Base-by-base conservation (phyloP, 2,888 invertebrate species). In the Spodoptera littoralis region DNA sequence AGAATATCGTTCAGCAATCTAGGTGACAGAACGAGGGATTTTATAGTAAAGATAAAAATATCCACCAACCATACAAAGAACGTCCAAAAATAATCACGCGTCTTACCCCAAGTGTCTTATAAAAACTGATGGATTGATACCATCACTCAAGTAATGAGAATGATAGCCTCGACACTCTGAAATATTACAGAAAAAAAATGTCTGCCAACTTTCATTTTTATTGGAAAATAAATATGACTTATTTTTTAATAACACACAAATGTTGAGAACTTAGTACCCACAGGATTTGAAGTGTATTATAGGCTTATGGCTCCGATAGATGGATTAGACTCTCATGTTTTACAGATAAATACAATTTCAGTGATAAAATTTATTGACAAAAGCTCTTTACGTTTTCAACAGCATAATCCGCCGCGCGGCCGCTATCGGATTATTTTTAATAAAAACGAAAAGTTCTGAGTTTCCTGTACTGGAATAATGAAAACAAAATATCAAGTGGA, bases 91-190 rank as follows among this genome's bases (percentile, higher is more conserved):
- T 79, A 58, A 65, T 67, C 66, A 63, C 56, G 59, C 45, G 24
- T 47, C 30, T 57, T 59, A 56, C 58, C 61, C 70, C 66, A 60
- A 65, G 60, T 58, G 73, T 65, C 76, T 73, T 63, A 70, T 68
- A 79, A 64, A 63, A 62, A 60, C 73, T 76, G 77, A 77, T 73
- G 59, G 73, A 77, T 76, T 73, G 77, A 61, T 69, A 73, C 65
- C 71, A 70, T 78, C 77, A 50, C 70, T 76, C 74, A 77, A 59
- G 59, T 64, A 68, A 65, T 60, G 56, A 65, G 60, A 36, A 36
- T 36, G 36, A 65, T 59, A 62, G 61, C 60, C 60, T 49, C 60
- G 27, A 66, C 18, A 18, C 55, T 50, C 60, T 54, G 57, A 59
- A 58, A 68, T 66, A 61, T 73, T 60, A 67, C 36, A 6, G 58